A percentile compares a stretch with the other conserved stretches of the same genome.
phyloP scores from a whole-genome alignment of 2,888 invertebrate genomes.

The Chironomus riparius region DNA sequence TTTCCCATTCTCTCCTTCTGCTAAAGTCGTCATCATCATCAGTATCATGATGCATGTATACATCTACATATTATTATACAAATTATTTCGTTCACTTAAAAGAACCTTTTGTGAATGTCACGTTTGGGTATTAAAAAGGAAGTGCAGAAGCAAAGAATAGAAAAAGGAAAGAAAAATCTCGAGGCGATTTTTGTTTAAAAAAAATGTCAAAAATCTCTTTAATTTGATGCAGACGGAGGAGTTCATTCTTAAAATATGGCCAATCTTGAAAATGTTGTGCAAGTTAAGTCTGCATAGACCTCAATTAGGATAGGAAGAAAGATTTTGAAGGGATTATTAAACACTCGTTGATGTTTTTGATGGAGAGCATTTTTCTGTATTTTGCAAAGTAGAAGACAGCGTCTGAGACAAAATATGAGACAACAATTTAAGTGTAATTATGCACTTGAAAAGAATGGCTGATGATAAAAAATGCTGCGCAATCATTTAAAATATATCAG shows the following conservation, averaged over 20 bases:
- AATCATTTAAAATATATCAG: slow-evolving; percentile 14
- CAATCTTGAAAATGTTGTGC: slow-evolving; percentile 12
- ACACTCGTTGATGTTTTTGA: background rate
- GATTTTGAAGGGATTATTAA: slow-evolving; percentile 3
- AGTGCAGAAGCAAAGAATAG: background rate
- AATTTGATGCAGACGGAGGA: background rate
- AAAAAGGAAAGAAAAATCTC: background rate
- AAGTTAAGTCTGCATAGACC: slow-evolving; percentile 8
- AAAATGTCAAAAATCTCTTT: background rate
- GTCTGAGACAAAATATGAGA: slow-evolving; percentile 24
- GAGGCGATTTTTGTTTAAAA: background rate
- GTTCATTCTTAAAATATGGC: background rate
- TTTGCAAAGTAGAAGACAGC: background rate
- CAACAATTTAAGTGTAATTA: slow-evolving; percentile 19
- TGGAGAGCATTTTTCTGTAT: background rate
- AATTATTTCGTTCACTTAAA: slow-evolving; percentile 11
- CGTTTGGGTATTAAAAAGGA: background rate
- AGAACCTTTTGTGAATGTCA: slow-evolving; percentile 25
- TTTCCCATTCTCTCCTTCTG: background rate
- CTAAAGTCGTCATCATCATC: background rate
- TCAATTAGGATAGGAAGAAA: slow-evolving; percentile 1
- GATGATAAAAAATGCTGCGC: background rate
- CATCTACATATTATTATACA: background rate
- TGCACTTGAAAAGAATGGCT: slow-evolving; percentile 13
- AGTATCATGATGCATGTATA: background rate